phyloP scores from a whole-genome alignment of 2,888 invertebrate genomes.

The Oscheius sp. region DNA sequence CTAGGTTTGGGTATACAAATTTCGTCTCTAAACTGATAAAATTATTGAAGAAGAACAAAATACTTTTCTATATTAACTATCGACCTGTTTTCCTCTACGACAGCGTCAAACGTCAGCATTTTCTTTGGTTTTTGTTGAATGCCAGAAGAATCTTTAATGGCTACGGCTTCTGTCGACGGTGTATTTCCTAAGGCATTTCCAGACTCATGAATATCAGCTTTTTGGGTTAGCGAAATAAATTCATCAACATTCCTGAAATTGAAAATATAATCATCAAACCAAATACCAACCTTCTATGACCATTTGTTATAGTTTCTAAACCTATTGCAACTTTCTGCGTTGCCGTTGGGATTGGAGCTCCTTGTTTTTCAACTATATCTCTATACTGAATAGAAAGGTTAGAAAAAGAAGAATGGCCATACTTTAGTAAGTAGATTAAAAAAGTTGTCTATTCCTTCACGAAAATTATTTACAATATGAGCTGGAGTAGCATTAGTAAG shows the following conservation, averaged over 20 bases:
- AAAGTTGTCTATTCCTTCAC: constrained; percentile 6
- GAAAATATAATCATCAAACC: not conserved
- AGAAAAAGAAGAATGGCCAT: constrained; percentile 1
- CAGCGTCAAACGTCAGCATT: no score
- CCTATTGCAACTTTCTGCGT: constrained; percentile 12
- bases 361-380: not conserved
- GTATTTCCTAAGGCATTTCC: not conserved
- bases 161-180: not conserved
- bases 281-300: constrained; percentile 2
- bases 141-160: no score
- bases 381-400: not conserved
- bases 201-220: not conserved
- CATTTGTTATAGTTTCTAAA: not conserved
- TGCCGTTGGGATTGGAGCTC: not conserved
- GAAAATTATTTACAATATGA: constrained; percentile 2
- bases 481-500: constrained; percentile 14
- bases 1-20: not conserved
- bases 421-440: constrained; percentile 6
- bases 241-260: constrained; percentile 20
- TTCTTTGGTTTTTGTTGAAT: no score
- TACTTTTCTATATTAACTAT: not conserved
- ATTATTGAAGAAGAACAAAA: not conserved
- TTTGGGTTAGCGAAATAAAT: constrained; percentile 14
- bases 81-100: not conserved
- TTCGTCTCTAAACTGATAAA: not conserved